Conservation (phyloP, 2,888 invertebrate genomes). For the Tenthredo distinguenda region DNA sequence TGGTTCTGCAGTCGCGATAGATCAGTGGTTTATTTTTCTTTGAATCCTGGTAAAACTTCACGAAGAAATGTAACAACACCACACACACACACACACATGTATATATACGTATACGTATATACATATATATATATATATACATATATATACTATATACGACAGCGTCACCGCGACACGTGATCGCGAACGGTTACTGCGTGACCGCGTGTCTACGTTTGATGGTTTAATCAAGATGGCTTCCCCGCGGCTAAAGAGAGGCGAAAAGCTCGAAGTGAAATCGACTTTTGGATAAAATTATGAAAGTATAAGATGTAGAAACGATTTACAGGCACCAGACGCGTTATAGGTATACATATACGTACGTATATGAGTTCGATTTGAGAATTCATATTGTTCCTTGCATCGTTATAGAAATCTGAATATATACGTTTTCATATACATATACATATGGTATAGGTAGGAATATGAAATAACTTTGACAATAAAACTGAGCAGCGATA, state of each 20-base stretch:
- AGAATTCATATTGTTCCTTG: not conserved
- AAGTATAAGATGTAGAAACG: not conserved
- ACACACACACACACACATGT: not conserved
- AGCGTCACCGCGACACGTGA: slow-evolving; percentile 26
- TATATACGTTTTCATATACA: not conserved
- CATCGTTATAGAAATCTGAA: not conserved
- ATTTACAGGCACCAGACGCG: not conserved
- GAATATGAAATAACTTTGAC: not conserved
- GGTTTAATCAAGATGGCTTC: slow-evolving; percentile 46
- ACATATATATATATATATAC: not conserved
- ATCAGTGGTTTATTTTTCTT: not conserved
- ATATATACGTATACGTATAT: too few relatives aligned
- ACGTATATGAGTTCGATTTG: not conserved
- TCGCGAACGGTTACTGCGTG: slow-evolving; percentile 30
- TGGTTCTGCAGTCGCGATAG: not conserved
- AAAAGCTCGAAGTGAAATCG: slow-evolving; percentile 20
- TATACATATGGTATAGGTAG: not conserved
- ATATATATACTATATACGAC: not conserved
- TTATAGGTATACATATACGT: not conserved
- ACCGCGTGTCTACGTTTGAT: slow-evolving; percentile 43
- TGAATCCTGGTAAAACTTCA: not conserved
- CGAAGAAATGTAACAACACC: slow-evolving; percentile 20
- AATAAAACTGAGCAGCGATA: not conserved
- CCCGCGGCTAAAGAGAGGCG: not conserved
- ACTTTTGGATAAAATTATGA: not conserved